Evolutionary conservation across 2,113 vertebrate genomes (phyloP).

Genomic region (Elanoides forficatus): DNA sequence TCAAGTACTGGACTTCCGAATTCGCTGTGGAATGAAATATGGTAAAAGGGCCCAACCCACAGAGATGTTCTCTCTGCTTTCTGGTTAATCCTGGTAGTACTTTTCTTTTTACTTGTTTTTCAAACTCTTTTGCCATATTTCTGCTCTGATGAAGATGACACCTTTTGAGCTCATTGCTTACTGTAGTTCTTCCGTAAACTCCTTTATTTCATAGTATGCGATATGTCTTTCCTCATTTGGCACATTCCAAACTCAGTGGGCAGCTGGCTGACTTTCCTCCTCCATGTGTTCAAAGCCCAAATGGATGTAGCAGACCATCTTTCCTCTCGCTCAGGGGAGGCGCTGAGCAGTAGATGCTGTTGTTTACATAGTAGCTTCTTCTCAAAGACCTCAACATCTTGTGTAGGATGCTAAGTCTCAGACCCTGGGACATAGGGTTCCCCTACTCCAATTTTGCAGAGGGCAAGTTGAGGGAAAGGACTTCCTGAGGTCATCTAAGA

Average conservation of each 20-base stretch:
- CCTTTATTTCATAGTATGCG: background rate
- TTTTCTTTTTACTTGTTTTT: conserved; percentile 13
- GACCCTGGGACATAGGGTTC: background rate
- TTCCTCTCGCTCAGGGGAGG: background rate
- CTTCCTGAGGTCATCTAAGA: background rate
- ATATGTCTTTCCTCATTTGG: background rate
- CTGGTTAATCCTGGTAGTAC: background rate
- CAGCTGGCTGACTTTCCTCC: background rate
- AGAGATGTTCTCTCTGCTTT: background rate
- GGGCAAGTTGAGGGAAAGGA: background rate
- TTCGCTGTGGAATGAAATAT: conserved; percentile 92
- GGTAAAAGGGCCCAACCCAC: conserved; percentile 73
- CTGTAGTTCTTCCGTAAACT: background rate
- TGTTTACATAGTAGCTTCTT: background rate
- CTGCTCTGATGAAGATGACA: background rate
- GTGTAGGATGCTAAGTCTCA: background rate
- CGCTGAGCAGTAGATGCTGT: background rate
- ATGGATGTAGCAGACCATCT: background rate
- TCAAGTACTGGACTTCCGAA: conserved; percentile 94
- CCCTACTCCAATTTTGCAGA: background rate
- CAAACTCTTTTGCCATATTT: background rate
- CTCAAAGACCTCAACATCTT: background rate
- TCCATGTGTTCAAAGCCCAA: background rate
- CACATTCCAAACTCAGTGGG: background rate
- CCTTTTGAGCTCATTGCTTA: background rate